A percentile compares a stretch with the other conserved stretches of the same genome.
phyloP scores from a whole-genome alignment of 2,113 vertebrate species.

The Heloderma charlesbogerti region DNA sequence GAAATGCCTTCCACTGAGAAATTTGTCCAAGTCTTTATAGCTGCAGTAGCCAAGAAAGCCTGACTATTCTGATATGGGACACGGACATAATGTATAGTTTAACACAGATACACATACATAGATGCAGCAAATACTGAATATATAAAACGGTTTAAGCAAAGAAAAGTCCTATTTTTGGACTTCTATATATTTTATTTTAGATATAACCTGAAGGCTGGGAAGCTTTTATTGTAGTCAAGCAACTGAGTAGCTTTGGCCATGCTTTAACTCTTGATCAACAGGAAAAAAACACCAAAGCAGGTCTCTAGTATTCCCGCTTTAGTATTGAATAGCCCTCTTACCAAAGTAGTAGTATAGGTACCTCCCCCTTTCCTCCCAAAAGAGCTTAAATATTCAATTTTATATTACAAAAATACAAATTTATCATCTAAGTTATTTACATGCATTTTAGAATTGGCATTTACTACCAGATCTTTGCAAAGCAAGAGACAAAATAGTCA shows the following conservation, averaged over 20 bases:
- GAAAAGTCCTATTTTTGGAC: slow-evolving; percentile 41
- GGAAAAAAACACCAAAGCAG: slow-evolving; percentile 45
- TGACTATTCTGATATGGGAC: slow-evolving; percentile 20
- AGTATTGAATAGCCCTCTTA: slow-evolving; percentile 68
- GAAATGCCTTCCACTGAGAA: slow-evolving; percentile 45
- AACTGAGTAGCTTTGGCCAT: slow-evolving; percentile 45
- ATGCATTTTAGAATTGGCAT: slow-evolving; percentile 73
- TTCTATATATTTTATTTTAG: slow-evolving; percentile 50
- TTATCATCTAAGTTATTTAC: slow-evolving; percentile 75
- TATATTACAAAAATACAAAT: slow-evolving; percentile 80
- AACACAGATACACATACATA: slow-evolving; percentile 18
- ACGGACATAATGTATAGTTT: slow-evolving; percentile 17
- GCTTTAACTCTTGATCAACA: slow-evolving; percentile 46
- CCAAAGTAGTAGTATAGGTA: slow-evolving; percentile 68
- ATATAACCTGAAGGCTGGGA: slow-evolving; percentile 70
- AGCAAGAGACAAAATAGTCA: slow-evolving; percentile 68
- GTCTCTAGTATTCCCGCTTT: slow-evolving; percentile 58
- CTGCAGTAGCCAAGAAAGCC: slow-evolving; percentile 39
- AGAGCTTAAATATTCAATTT: slow-evolving; percentile 79
- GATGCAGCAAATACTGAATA: slow-evolving; percentile 62
- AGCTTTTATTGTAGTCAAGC: slow-evolving; percentile 49
- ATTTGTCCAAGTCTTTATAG: slow-evolving; percentile 26
- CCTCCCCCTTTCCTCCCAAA: slow-evolving; percentile 42
- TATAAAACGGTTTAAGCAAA: slow-evolving; percentile 54
- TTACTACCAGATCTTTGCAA: slow-evolving; percentile 65